These are phyloP conservation scores for Lophura nycthemera DNA, from an alignment of 2,113 vertebrate species.

Conservation along the genomic window DNA sequence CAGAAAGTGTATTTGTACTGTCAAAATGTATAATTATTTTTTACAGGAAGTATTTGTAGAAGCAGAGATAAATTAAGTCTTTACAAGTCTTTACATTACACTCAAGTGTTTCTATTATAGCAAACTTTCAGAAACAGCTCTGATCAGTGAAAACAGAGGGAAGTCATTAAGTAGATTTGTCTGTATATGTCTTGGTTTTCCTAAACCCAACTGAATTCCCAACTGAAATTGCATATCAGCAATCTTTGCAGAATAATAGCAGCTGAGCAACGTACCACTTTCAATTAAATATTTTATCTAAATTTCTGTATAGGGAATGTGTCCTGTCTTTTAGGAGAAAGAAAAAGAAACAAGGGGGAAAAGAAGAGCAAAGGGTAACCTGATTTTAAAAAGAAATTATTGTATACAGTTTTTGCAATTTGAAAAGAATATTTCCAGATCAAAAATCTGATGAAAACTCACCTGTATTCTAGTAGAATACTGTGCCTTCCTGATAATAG, in stretches of 20 bases:
- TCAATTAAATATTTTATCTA: background rate
- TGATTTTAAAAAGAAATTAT: background rate
- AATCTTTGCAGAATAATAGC: background rate
- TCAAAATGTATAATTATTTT: background rate
- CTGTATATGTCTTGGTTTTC: background rate
- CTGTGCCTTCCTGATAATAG: constrained; percentile 7
- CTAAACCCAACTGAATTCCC: background rate
- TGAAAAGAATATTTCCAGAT: background rate
- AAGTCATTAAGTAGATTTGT: background rate
- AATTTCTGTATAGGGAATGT: background rate
- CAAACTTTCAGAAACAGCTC: background rate
- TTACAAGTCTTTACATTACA: background rate
- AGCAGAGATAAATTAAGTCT: background rate
- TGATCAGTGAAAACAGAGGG: background rate
- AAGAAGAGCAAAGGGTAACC: background rate
- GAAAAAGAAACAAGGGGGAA: background rate
- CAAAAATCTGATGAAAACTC: constrained; percentile 19
- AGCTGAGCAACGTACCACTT: background rate
- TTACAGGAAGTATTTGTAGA: background rate
- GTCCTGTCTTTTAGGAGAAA: background rate
- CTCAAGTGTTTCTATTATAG: background rate
- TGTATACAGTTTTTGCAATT: background rate
- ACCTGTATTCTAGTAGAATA: constrained; percentile 54
- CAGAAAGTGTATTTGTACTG: background rate
- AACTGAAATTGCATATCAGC: background rate